Evolutionary conservation across 2,888 invertebrate genomes (phyloP).

Genomic region (Cosmia pyralina): DNA sequence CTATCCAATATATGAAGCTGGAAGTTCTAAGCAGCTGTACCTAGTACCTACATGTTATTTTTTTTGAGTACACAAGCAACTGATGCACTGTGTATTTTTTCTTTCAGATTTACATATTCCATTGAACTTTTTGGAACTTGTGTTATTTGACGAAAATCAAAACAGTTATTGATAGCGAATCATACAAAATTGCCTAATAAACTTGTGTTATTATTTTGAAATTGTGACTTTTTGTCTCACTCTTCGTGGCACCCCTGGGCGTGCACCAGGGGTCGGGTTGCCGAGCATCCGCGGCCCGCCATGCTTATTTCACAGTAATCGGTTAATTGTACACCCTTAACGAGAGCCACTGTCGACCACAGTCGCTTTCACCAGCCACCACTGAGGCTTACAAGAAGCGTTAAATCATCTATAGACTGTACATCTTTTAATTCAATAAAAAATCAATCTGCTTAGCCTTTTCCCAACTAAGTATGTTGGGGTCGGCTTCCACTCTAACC

Average conservation of each 20-base stretch:
- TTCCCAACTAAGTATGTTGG: no score
- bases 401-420: constrained; percentile 2
- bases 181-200: background rate
- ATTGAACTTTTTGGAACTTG: no score
- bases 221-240: background rate
- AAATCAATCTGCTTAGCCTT: no score
- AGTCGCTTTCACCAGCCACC: constrained; percentile 14
- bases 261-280: constrained; percentile 72
- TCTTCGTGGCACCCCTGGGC: constrained; percentile 52
- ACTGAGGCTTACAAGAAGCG: background rate
- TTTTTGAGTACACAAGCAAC: background rate
- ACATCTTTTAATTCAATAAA: background rate
- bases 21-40: background rate
- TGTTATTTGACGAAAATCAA: background rate
- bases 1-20: background rate
- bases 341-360: constrained; percentile 67
- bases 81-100: background rate
- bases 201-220: background rate
- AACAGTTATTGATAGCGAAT: no score
- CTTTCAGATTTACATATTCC: background rate
- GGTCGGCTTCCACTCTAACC: no score
- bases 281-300: constrained; percentile 78
- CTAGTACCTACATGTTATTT: background rate
- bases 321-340: constrained; percentile 83
- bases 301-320: constrained; percentile 83